Conservation (phyloP, 2,113 vertebrate genomes). For the Melospiza georgiana region DNA sequence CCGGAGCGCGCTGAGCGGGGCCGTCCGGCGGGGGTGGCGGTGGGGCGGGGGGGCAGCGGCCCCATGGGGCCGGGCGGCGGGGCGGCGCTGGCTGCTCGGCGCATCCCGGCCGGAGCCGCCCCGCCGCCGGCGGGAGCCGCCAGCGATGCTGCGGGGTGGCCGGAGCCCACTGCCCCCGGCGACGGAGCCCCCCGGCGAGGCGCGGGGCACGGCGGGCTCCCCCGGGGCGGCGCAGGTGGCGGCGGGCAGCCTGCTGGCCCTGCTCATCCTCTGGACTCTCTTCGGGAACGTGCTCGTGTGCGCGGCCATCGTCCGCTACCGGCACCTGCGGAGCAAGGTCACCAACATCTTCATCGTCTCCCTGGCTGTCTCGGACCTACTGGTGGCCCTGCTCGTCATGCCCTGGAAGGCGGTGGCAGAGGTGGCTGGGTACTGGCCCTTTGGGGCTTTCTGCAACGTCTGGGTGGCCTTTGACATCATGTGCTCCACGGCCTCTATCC, state of each 20-base stretch:
- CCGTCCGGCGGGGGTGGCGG: neutral
- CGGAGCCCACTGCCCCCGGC: neutral
- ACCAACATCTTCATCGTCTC: slow-evolving; percentile 95
- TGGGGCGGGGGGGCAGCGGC: too few species aligned
- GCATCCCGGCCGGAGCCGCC: too few species aligned
- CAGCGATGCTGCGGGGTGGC: neutral
- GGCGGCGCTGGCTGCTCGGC: too few species aligned
- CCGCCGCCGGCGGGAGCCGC: neutral
- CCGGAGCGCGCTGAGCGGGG: neutral
- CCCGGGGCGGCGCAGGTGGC: slow-evolving; percentile 76
- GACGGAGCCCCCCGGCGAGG: neutral
- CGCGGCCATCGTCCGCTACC: slow-evolving; percentile 85
- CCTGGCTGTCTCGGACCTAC: slow-evolving; percentile 89
- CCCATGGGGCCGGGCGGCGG: too few species aligned
- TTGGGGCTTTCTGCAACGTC: slow-evolving; percentile 90
- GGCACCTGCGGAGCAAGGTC: slow-evolving; percentile 88
- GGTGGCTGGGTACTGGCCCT: slow-evolving; percentile 94
- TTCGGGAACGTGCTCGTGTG: slow-evolving; percentile 93
- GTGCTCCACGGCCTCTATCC: slow-evolving; percentile 96
- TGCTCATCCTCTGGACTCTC: slow-evolving; percentile 92
- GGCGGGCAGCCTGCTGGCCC: slow-evolving; percentile 82
- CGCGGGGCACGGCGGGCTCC: neutral
- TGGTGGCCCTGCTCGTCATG: slow-evolving; percentile 94
- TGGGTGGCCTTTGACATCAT: slow-evolving; percentile 98
- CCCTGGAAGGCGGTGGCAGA: slow-evolving; percentile 95